A percentile compares a stretch with the other conserved stretches of the same genome.
These are phyloP conservation scores for Caerostris extrusa DNA, from an alignment of 1,140 invertebrate genomes.

Conservation along the genomic window DNA sequence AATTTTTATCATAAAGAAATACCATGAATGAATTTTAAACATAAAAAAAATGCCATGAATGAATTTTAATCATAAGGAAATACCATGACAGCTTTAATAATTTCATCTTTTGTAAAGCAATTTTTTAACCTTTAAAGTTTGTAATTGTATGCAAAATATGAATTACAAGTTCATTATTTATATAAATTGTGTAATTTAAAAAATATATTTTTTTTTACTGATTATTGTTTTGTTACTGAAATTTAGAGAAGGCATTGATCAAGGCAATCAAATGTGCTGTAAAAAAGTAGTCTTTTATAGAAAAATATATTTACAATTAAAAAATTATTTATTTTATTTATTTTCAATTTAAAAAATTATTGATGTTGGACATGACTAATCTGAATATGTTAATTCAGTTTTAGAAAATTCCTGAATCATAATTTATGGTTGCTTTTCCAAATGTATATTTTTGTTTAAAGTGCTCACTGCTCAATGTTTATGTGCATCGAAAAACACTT, in stretches of 20 bases:
- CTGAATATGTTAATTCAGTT: conserved; percentile 36
- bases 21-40: too few relatives aligned
- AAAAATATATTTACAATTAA: conserved; percentile 4
- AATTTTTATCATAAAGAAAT: too few relatives aligned
- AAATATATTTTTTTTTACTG: neutral
- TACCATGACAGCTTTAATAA: too few relatives aligned
- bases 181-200: neutral
- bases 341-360: conserved; percentile 38
- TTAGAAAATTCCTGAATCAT: neutral
- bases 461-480: conserved; percentile 58
- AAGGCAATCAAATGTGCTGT: neutral
- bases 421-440: conserved; percentile 65
- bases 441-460: conserved; percentile 52
- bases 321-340: conserved; percentile 60
- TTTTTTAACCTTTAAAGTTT: too few relatives aligned
- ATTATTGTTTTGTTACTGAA: neutral
- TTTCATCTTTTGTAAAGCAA: too few relatives aligned
- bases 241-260: neutral
- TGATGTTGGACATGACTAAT: conserved; percentile 23
- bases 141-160: neutral
- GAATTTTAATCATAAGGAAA: too few relatives aligned
- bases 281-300: neutral
- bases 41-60: too few relatives aligned
- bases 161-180: neutral
- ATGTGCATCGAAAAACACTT: conserved; percentile 37